Conservation (phyloP, 2,113 vertebrate species). For the Tupaia tana region DNA sequence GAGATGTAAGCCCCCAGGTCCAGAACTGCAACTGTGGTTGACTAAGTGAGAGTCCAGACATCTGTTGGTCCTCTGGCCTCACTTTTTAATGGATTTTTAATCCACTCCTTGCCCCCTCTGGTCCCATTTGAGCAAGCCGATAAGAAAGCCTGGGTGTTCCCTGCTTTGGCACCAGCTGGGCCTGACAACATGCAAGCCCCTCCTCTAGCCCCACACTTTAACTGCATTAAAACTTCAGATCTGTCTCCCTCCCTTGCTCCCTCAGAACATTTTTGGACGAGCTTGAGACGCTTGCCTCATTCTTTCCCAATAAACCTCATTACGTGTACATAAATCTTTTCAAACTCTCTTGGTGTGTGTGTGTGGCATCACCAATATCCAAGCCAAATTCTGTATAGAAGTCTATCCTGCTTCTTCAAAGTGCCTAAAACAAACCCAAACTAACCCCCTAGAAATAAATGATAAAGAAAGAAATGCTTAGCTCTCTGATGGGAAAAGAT, state of each 20-base stretch:
- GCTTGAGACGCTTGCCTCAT: not conserved
- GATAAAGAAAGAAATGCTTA: not conserved
- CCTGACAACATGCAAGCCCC: accelerated
- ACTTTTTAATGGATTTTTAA: not conserved
- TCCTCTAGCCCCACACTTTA: too few relatives aligned
- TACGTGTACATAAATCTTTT: not conserved
- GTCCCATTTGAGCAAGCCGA: not conserved
- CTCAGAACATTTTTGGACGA: not conserved
- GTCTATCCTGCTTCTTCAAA: not conserved
- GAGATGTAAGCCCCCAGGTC: too few relatives aligned
- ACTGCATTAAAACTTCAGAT: not conserved
- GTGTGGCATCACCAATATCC: not conserved
- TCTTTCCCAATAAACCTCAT: not conserved
- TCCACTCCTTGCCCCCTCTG: not conserved
- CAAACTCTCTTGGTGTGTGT: not conserved
- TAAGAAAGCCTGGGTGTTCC: not conserved
- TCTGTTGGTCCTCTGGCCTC: not conserved
- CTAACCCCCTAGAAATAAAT: not conserved
- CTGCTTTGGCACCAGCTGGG: not conserved
- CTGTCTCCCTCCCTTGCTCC: not conserved
- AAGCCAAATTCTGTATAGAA: not conserved
- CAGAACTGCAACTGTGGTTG: too few relatives aligned
- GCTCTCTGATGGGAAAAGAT: not conserved
- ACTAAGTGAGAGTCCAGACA: too few relatives aligned
- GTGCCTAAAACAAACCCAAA: not conserved